phyloP scores from a whole-genome alignment of 2,113 vertebrate genomes.

The Oxygymnocypris stewartii region DNA sequence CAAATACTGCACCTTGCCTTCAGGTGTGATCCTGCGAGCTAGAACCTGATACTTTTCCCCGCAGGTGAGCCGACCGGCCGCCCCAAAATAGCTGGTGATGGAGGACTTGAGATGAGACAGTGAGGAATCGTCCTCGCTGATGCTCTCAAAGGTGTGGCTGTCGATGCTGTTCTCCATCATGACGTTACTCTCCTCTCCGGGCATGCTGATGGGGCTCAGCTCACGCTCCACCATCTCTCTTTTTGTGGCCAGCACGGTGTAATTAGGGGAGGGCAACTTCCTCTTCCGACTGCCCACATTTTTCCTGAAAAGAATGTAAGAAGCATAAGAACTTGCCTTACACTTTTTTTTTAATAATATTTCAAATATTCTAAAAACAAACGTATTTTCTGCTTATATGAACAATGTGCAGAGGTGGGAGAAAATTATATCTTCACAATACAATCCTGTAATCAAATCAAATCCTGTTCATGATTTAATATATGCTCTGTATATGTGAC shows the following conservation, averaged over 20 bases:
- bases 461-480: not conserved
- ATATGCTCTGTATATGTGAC: not conserved
- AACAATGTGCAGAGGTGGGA: not conserved
- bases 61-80: slow-evolving; percentile 84
- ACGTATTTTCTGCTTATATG: not conserved
- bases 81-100: slow-evolving; percentile 92
- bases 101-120: slow-evolving; percentile 92
- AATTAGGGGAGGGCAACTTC: slow-evolving; percentile 81
- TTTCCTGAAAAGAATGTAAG: slow-evolving; percentile 65
- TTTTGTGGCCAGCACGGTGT: slow-evolving; percentile 74
- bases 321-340: not conserved
- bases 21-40: slow-evolving; percentile 86
- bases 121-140: slow-evolving; percentile 83
- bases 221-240: slow-evolving; percentile 65
- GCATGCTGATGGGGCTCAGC: slow-evolving; percentile 64
- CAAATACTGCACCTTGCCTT: slow-evolving; percentile 93
- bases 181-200: slow-evolving; percentile 66
- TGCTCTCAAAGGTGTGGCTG: slow-evolving; percentile 84
- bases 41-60: slow-evolving; percentile 93
- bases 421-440: not conserved
- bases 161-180: slow-evolving; percentile 73
- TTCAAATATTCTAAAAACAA: not conserved
- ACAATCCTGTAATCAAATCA: not conserved
- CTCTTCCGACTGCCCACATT: slow-evolving; percentile 91
- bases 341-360: too few relatives aligned